Evolutionary conservation across 2,888 invertebrate species (phyloP), one percentile per base, ranked within the genome.

Genomic region (Stenotaenia linearis): DNA sequence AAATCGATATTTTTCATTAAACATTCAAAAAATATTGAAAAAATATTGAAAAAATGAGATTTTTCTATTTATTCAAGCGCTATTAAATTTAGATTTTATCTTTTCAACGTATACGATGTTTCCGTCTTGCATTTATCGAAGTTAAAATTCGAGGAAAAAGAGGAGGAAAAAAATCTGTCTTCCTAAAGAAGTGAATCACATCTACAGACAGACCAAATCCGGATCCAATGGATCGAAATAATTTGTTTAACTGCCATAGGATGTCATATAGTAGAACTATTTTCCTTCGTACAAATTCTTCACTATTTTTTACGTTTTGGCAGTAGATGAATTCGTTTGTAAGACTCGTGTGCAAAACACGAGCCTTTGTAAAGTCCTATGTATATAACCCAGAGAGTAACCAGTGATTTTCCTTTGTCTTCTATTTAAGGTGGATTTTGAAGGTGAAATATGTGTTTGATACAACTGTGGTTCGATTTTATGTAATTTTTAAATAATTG

Each of bases 81-180:
- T 18, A 50, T 50, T 21, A 1, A 18, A 50, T 21, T 21, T 12
- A 1, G 18, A 50, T 18, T 18, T n/a, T 1, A n/a, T n/a, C n/a
- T n/a, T n/a, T n/a, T n/a, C n/a, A n/a, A n/a, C n/a, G 50, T 50
- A 50, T 50, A 50, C 50, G 50, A 50, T 18, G 3, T 7, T 45
- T 50, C 50, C 50, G 21, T 50, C 21, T 50, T 50, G 50, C 50
- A 50, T 18, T n/a, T 18, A 18, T 12, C 15, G n/a, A 45, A n/a
- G 50, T 18, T 6, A 18, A 2, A 79, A 23, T 80, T 81, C 0
- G n/a, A n/a, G n/a, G n/a, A n/a, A n/a, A n/a, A n/a, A n/a, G n/a
- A n/a, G n/a, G n/a, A n/a, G n/a, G 75, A 80, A 40, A 81, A 81
- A 74, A 80, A 74, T 78, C 79, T 81, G 75, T 75, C 79, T 23